These are phyloP conservation scores for Acromyrmex charruanus DNA, from an alignment of 1,140 invertebrate genomes.

Conservation along the genomic window DNA sequence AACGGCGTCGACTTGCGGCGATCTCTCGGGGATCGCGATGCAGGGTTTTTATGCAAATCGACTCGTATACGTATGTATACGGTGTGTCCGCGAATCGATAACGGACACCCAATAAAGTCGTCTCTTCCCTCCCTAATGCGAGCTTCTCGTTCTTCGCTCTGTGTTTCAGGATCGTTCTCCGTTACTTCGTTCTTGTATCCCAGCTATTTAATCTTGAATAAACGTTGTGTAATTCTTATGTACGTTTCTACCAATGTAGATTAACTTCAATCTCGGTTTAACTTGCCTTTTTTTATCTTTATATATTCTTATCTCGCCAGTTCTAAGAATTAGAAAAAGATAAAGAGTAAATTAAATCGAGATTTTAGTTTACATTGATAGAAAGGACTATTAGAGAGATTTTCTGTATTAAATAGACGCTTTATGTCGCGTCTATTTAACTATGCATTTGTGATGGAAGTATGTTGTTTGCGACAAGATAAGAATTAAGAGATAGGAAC, in stretches of 20 bases:
- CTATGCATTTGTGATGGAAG: background rate
- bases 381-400: background rate
- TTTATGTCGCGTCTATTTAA: slow-evolving; percentile 5
- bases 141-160: background rate
- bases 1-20: slow-evolving; percentile 43
- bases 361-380: too few relatives aligned
- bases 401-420: background rate
- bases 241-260: too few relatives aligned
- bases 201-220: background rate
- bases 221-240: background rate
- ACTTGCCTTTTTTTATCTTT: too few relatives aligned
- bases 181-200: background rate
- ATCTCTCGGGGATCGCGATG: slow-evolving; percentile 56
- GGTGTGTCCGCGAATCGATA: slow-evolving; percentile 61
- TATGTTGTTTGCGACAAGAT: background rate
- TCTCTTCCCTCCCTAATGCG: slow-evolving; percentile 50
- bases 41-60: slow-evolving; percentile 75
- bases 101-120: slow-evolving; percentile 67
- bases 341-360: too few relatives aligned
- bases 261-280: too few relatives aligned
- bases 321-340: too few relatives aligned
- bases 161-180: slow-evolving; percentile 2
- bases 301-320: too few relatives aligned
- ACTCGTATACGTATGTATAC: background rate
- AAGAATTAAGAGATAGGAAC: background rate